Base-by-base conservation (phyloP, 1,140 invertebrate species). In the Bombus pascuorum region DNA sequence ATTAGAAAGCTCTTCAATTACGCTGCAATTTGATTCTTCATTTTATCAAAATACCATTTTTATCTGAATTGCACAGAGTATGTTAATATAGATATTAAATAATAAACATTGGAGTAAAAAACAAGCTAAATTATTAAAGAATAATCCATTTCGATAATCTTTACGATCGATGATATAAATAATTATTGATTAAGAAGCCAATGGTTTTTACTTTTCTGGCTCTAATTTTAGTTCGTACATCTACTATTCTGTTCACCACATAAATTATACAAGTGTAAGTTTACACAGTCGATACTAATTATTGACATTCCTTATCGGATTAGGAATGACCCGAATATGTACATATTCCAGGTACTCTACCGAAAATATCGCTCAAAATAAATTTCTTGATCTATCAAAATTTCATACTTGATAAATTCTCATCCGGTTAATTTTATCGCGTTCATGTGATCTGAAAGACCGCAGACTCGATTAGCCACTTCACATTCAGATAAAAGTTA, bases 341-440 rank as follows among this genome's bases (percentile, higher is more conserved):
- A 18, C 28, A n/a, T 47, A 9, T 57, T 68, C 73, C 12, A 68
- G 10, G 34, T 53, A 68, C 25, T 32, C 53, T 25, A 68, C 25
- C 28, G 25, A 84, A 71, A 47, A 22, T 22, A 6, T 28, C 34
- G 22, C n/a, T 71, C 6, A n/a, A 79, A 84, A 71, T 71, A 79
- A 79, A 72, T 84, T 32, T 57, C 1, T n/a, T 42, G 15, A 79
- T 72, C 75, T 53, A 84, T 84, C 75, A 15, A 71, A 72, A 32
- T 71, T 53, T 71, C 42, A 59, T 75, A 79, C 25, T 22, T 39
- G 3, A 9, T 25, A 10, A 2, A 18, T 37, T 10, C 25, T 37
- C 18, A 22, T 71, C 39, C 28, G 37, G 22, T 66, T 53, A 25
- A 77, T 47, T 78, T 84, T 84, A 84, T 84, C 82, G 10, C 25